Base-by-base conservation (phyloP, 23 tunicate species). In the Aplidium turbinatum region DNA sequence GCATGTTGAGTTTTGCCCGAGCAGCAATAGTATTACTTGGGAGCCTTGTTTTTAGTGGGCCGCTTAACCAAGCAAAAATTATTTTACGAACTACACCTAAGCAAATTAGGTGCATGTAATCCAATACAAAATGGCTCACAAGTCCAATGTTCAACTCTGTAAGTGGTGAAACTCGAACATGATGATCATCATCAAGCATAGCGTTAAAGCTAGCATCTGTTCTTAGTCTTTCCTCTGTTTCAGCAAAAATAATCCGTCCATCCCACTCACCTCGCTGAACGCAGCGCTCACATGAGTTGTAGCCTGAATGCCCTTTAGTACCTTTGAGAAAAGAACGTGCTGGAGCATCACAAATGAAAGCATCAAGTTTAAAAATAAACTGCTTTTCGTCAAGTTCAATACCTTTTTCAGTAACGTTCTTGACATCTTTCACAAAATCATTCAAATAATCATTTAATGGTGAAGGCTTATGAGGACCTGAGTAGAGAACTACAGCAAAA, bases 301-400 rank as follows among this genome's bases (percentile, higher is more conserved):
- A 80, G 13, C 77, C 85, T 2, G 70, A 35, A 42, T 80, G 85
- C 9, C 65, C 45, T 45, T 80, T 80, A 23, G 70, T 69, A 7
- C 45, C 50, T 70, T 80, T 80, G 19, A 80, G 40, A 29, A 57
- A 80, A 30, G 85, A 57, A 2, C 85, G 39, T 33, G 85, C 85
- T 1, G 85, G 85, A 32, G 85, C 77, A 70, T 80, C 77, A 69
- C 85, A 80, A 29, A 80, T 47, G 57, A 80, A 69, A 22, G 72
- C 50, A 6, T 65, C 72, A 36, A 65, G 23, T 9, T 35, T 16
- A 19, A 65, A 36, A 16, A 36, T 19, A 18, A 65, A 65, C 4
- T 5, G 36, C 24, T 65, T 36, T 6, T 21, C 72, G 24, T 38
- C 16, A 36, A 65, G 19, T 35, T 7, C 50, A 65, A 65, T 65